Conservation (phyloP, 1,140 invertebrate species). For the Pseudomyrmex dendroicus region DNA sequence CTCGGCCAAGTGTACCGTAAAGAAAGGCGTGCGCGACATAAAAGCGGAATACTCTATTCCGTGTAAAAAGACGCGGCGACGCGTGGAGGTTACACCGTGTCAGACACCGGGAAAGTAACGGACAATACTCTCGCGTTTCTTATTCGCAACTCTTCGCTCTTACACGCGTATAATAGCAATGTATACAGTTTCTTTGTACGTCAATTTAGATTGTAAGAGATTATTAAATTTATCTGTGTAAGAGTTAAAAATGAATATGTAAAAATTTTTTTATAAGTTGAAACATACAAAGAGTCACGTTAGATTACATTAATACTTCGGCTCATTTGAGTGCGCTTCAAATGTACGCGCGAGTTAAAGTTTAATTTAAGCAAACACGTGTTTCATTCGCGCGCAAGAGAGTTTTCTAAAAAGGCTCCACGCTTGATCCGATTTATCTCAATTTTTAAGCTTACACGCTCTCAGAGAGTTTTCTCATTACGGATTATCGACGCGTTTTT, state of each 20-base stretch:
- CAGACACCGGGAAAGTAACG: conserved; percentile 5
- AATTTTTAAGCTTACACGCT: conserved; percentile 1
- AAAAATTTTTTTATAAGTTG: neutral
- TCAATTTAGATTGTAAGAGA: no score
- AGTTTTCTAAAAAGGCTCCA: neutral
- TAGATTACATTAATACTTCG: no score
- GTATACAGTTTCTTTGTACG: no score
- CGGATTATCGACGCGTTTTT: neutral
- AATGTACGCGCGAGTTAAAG: neutral
- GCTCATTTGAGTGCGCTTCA: neutral
- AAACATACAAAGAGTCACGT: neutral
- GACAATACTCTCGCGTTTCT: neutral
- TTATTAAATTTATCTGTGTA: no score
- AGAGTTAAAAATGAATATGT: no score
- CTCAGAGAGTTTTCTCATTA: neutral
- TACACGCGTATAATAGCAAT: no score
- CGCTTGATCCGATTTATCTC: neutral
- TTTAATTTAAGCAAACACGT: neutral
- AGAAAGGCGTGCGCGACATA: conserved; percentile 49
- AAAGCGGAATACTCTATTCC: conserved; percentile 47
- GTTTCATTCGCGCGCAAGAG: no score
- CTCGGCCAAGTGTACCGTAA: conserved; percentile 53
- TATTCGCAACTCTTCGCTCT: conserved; percentile 4
- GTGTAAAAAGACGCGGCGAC: conserved; percentile 31
- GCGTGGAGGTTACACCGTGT: conserved; percentile 19